Percentiles rank a stretch among this genome's conserved stretches.
Evolutionary conservation across 2,797 vertebrate species (phyloP).

Genomic region (Gallinago nigripennis): DNA sequence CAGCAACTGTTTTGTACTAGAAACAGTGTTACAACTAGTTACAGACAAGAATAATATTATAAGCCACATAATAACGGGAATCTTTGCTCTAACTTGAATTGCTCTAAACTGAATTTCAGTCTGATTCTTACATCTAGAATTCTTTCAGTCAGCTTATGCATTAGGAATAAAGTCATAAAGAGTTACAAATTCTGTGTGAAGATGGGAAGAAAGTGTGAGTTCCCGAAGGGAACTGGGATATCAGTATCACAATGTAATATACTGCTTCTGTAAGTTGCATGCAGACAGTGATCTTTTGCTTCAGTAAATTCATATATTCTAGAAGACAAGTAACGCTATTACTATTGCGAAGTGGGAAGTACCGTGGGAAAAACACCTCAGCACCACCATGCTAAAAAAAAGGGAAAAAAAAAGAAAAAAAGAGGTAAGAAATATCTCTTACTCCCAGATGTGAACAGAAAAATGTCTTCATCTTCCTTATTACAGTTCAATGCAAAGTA

Average conservation of each 20-base stretch:
- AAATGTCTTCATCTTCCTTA: neutral
- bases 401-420: neutral
- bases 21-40: neutral
- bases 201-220: neutral
- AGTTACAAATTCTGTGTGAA: neutral
- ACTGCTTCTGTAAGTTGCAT: neutral
- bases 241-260: neutral
- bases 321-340: neutral
- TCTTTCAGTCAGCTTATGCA: neutral
- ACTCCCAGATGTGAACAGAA: neutral
- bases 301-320: neutral
- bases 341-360: neutral
- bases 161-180: neutral
- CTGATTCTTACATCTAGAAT: neutral
- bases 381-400: too few relatives aligned
- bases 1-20: neutral
- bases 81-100: neutral
- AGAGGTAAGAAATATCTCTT: neutral
- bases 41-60: neutral
- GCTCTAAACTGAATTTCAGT: neutral
- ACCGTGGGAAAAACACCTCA: neutral
- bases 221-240: neutral
- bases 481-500: neutral
- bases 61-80: neutral
- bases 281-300: neutral